Evolutionary conservation across 2,888 invertebrate genomes (phyloP), one percentile per base, ranked within the genome.

Genomic region (Stenichneumon culpator): DNA sequence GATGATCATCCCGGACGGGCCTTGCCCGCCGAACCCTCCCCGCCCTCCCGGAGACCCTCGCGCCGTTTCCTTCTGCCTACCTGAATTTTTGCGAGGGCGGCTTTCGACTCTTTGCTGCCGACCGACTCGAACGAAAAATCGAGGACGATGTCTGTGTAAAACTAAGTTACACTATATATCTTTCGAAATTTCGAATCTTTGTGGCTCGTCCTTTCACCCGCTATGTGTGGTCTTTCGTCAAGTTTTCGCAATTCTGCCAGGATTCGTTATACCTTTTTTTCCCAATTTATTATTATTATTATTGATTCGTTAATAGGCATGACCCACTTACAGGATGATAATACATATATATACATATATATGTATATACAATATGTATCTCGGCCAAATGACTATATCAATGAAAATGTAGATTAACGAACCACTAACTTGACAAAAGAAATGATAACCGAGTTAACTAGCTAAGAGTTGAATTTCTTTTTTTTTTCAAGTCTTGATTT

Each of bases 11-110:
- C 16, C 9, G n/a, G n/a, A 57, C 25, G 44, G 39, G 68, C 50
- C 47, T 73, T 57, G 44, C 39, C 28, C 32, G 47, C 22, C 2
- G 22, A 47, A 69, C 25, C 19, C 57, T 57, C 57, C 47, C 63
- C 16, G 72, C 22, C 63, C 32, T 63, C 44, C 54, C n/a, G 57
- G n/a, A 50, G 39, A 75, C 73, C 57, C 57, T 60, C 60, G 73
- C 47, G 36, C 22, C 65, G 39, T 69, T 69, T 77, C 19, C 60
- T 70, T 50, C 73, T 65, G 60, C 77, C 80, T 81, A 84, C 84
- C 80, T 80, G 83, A 80, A 84, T 78, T 69, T 70, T 81, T 82
- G 81, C 82, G 79, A 82, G 85, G 84, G 82, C 82, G 82, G 85
- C 57, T 25, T 11, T 44, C 65, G 52, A 25, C n/a, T 72, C 54